A percentile compares a stretch with the other conserved stretches of the same genome.
These are phyloP conservation scores for Seriola dumerili DNA, from an alignment of 2,113 vertebrate species.

Conservation along the genomic window DNA sequence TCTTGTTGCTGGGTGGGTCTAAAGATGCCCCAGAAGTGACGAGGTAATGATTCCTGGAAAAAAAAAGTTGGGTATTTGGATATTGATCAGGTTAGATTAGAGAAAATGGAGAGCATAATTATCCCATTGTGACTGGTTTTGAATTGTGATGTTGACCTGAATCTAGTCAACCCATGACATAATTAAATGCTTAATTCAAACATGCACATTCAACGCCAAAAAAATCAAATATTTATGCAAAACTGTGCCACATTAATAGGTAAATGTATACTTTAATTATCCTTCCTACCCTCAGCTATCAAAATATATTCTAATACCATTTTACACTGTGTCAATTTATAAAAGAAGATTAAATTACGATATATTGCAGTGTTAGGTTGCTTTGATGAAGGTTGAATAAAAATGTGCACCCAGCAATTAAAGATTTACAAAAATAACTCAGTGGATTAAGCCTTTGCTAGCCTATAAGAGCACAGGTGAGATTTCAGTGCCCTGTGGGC, in stretches of 20 bases:
- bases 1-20: constrained; percentile 61
- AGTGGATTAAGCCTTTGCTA: constrained; percentile 53
- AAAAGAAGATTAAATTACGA: constrained; percentile 28
- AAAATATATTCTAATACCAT: neutral
- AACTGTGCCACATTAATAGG: neutral
- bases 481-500: constrained; percentile 47
- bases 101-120: neutral
- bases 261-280: neutral
- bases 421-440: constrained; percentile 58
- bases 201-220: neutral
- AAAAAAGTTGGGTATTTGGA: neutral
- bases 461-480: constrained; percentile 49
- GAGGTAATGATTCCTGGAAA: constrained; percentile 6
- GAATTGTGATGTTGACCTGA: neutral
- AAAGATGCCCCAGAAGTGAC: neutral
- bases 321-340: neutral
- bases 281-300: neutral
- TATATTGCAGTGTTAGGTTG: neutral
- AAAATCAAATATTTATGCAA: neutral
- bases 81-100: neutral
- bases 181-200: neutral
- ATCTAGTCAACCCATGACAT: neutral
- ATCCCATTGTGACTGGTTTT: neutral
- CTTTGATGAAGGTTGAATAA: constrained; percentile 17
- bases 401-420: constrained; percentile 47